These are phyloP conservation scores for Gymnodraco acuticeps DNA, from an alignment of 2,797 vertebrate genomes.

Conservation along the genomic window DNA sequence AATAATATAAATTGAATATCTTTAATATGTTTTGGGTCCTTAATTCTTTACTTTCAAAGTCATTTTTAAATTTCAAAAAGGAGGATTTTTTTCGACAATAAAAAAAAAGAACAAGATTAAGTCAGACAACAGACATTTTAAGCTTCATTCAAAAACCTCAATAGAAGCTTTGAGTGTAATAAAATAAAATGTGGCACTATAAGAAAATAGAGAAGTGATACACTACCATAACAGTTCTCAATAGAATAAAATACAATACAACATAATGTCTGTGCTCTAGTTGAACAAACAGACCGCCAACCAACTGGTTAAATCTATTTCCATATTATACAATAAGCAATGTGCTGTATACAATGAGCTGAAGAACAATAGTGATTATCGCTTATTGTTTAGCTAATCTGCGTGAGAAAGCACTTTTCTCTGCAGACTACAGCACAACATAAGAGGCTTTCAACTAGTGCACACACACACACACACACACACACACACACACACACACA, in stretches of 20 bases:
- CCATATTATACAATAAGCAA: slow-evolving; percentile 42
- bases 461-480: background rate
- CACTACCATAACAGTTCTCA: background rate
- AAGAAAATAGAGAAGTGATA: too few species aligned
- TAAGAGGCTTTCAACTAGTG: slow-evolving; percentile 44
- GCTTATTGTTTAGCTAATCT: slow-evolving; percentile 76
- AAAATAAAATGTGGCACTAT: too few species aligned
- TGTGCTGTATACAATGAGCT: slow-evolving; percentile 49
- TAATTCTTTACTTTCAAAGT: too few species aligned
- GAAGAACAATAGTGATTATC: slow-evolving; percentile 69
- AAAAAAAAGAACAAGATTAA: too few species aligned
- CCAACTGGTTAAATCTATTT: slow-evolving; percentile 63
- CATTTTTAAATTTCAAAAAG: too few species aligned
- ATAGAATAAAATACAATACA: background rate
- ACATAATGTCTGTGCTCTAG: slow-evolving; percentile 5
- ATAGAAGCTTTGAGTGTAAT: too few species aligned
- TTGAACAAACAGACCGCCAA: slow-evolving; percentile 8
- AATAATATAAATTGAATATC: too few species aligned
- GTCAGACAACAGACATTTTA: too few species aligned
- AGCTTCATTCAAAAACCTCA: too few species aligned
- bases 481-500: slow-evolving; percentile 24
- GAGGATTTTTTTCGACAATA: too few species aligned
- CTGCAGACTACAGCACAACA: slow-evolving; percentile 49
- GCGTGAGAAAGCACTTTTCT: slow-evolving; percentile 62
- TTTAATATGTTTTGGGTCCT: too few species aligned